Conservation (phyloP, 2,888 invertebrate species). For the Metacarcinus magister region DNA sequence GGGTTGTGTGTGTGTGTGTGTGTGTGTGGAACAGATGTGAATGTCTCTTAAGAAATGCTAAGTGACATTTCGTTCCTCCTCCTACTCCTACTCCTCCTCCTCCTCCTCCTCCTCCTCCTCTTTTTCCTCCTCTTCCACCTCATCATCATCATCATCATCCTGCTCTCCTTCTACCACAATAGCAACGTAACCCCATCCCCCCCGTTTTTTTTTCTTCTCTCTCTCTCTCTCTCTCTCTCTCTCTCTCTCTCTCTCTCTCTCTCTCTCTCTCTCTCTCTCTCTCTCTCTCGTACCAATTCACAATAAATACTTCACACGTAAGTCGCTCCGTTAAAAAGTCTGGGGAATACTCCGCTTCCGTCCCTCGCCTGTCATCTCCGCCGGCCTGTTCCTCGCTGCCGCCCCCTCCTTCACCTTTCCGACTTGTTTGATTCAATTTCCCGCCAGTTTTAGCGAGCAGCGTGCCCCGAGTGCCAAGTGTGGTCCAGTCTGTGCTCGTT, state of each 20-base stretch:
- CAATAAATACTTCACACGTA: constrained; percentile 36
- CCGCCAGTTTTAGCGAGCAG: constrained; percentile 18
- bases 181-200: too few relatives aligned
- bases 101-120: background rate
- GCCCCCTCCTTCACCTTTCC: constrained; percentile 26
- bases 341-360: background rate
- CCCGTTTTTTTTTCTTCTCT: background rate
- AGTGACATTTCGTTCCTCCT: background rate
- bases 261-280: constrained; percentile 15
- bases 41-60: background rate
- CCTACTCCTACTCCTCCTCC: background rate
- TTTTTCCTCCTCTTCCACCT: background rate
- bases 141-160: too few relatives aligned
- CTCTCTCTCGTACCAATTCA: background rate
- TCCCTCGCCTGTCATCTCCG: background rate
- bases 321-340: background rate
- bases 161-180: too few relatives aligned
- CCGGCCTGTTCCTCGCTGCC: background rate
- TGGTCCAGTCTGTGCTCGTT: constrained; percentile 43
- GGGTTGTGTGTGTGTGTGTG: constrained; percentile 41
- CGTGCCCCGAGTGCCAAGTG: constrained; percentile 31
- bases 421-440: constrained; percentile 47
- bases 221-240: background rate
- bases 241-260: constrained; percentile 5
- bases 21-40: background rate